Evolutionary conservation across 2,797 vertebrate species (phyloP), one percentile per base, ranked within the genome.

Genomic region (Zalophus californianus): DNA sequence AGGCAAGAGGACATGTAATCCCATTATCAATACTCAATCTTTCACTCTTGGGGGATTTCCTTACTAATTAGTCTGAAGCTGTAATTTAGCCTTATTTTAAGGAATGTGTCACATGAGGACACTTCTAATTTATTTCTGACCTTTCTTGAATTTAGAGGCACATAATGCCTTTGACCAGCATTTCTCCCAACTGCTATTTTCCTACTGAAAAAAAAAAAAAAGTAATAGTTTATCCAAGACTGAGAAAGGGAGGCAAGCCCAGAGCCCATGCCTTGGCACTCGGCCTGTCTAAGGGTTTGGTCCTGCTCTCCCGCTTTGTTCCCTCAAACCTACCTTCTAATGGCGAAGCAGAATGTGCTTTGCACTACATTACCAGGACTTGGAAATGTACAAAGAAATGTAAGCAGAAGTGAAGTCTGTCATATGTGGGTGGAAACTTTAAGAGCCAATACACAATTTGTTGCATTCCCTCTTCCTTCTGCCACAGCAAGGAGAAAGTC

Each of bases 21-120:
- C 92, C 95, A 98, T 94, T 96, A 92, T 97, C 78, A 96, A 94
- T 91, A 94, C 93, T 97, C 96, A 88, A 56, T 97, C 95, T 97
- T 97, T 95, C 64, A 72, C 93, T 97, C 96, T 96, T 60, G 20
- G 60, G 96, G 92, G 93, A 95, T 94, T 97, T 98, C 90, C 90
- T 97, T 64, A 78, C 97, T 96, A 98, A 98, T 98, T 98, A 98
- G 92, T 97, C 97, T 96, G 92, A 95, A 97, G 90, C 95, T 98
- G 44, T 97, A 97, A 97, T 98, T 97, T 97, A 96, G 91, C 93
- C 87, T 93, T 94, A 88, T 91, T 97, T 98, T 97, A 97, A 97
- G 85, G 86, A 97, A 96, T 96, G 93, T 97, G 96, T 96, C 97
- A 97, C 97, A 96, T 54, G 79, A 95, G 92, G 64, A 98, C 97